phyloP scores from a whole-genome alignment of 2,888 invertebrate species.

The Meteorus colon region DNA sequence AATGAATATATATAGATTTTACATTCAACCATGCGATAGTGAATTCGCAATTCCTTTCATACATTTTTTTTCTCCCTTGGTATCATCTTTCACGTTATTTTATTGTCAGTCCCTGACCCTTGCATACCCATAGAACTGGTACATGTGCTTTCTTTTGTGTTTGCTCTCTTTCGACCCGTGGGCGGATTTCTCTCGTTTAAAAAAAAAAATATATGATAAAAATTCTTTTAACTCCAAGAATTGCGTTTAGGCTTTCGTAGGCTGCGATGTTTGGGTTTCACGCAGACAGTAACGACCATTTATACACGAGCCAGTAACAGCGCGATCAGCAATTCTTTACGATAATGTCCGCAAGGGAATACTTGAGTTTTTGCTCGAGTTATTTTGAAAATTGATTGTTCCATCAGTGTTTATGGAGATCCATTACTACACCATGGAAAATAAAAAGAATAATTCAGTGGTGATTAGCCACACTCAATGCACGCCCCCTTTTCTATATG shows the following conservation, averaged over 20 bases:
- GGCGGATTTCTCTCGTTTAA: slow-evolving; percentile 13
- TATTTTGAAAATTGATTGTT: slow-evolving; percentile 20
- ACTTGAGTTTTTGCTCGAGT: slow-evolving; percentile 23
- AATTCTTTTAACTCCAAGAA: slow-evolving; percentile 9
- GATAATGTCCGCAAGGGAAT: slow-evolving; percentile 33
- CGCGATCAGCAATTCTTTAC: slow-evolving; percentile 34
- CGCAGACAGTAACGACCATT: slow-evolving; percentile 6
- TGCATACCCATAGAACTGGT: background rate
- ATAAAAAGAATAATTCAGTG: background rate
- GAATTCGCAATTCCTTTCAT: slow-evolving; percentile 3
- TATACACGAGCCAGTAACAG: background rate
- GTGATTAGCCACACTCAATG: background rate
- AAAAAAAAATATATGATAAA: background rate
- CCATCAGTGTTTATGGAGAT: slow-evolving; percentile 6
- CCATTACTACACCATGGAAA: background rate
- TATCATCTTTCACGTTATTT: background rate
- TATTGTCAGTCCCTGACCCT: slow-evolving; percentile 7
- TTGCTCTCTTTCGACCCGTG: slow-evolving; percentile 10
- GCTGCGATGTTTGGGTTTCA: background rate
- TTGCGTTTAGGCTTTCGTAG: slow-evolving; percentile 5
- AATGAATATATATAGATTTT: background rate
- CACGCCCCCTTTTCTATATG: too few relatives aligned
- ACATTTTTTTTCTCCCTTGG: background rate
- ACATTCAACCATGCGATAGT: background rate
- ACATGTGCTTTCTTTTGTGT: slow-evolving; percentile 10